Percentiles rank a stretch among this genome's conserved stretches.
phyloP scores from a whole-genome alignment of 1,140 invertebrate species.

The Bombus balteatus region DNA sequence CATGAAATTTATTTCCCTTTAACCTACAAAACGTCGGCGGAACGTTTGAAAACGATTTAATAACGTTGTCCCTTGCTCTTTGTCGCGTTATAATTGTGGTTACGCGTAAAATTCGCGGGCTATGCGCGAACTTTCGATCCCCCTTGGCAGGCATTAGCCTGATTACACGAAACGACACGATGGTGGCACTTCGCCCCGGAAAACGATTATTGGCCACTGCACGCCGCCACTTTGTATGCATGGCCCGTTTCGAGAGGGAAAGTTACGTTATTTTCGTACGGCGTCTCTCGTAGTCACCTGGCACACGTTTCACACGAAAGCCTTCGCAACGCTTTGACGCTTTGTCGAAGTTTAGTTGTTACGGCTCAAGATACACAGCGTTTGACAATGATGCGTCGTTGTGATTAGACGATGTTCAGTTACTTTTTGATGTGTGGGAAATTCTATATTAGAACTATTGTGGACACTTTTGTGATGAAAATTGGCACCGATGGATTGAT shows the following conservation, averaged over 20 bases:
- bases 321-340: conserved; percentile 16
- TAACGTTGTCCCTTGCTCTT: not conserved
- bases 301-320: conserved; percentile 3
- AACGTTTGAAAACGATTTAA: not conserved
- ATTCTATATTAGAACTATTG: too few species aligned
- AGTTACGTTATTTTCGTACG: conserved; percentile 43
- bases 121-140: not conserved
- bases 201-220: conserved; percentile 40
- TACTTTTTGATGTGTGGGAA: not conserved
- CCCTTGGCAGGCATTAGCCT: not conserved
- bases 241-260: conserved; percentile 34
- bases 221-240: conserved; percentile 38
- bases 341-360: not conserved
- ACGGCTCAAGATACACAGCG: not conserved
- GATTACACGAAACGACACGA: not conserved
- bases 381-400: not conserved
- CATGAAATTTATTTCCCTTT: too few species aligned
- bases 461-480: too few species aligned
- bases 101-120: not conserved
- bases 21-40: too few species aligned
- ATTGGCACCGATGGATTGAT: too few species aligned
- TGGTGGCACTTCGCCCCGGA: conserved; percentile 14
- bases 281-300: conserved; percentile 22
- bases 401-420: not conserved
- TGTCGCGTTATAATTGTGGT: not conserved